These are phyloP conservation scores for Xiphophorus couchianus DNA, from an alignment of 2,113 vertebrate species.

Conservation along the genomic window DNA sequence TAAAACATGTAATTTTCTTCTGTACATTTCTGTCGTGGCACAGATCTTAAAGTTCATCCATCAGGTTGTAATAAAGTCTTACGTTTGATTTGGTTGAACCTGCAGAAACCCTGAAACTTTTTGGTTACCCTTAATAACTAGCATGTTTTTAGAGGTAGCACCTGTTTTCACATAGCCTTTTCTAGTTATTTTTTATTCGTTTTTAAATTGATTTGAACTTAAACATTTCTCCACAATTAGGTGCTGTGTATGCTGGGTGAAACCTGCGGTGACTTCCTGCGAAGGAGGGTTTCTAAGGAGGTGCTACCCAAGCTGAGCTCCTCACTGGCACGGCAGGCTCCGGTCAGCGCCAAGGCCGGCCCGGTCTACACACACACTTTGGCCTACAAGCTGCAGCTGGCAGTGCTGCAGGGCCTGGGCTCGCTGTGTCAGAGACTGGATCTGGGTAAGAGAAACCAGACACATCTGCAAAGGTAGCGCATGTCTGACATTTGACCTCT, in stretches of 20 bases:
- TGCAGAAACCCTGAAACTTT: no score
- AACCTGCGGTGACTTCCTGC: conserved; percentile 88
- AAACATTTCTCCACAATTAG: conserved; percentile 62
- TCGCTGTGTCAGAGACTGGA: conserved; percentile 86
- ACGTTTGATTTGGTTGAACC: neutral
- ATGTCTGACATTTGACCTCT: neutral
- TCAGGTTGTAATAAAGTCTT: no score
- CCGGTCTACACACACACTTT: conserved; percentile 87
- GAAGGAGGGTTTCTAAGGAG: conserved; percentile 89
- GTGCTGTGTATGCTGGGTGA: conserved; percentile 87
- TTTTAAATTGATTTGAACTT: neutral
- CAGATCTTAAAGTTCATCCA: no score
- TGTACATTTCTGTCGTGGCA: no score
- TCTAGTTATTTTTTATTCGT: neutral
- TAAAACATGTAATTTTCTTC: no score
- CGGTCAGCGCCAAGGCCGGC: conserved; percentile 85
- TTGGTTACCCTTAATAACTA: neutral
- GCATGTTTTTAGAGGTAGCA: neutral
- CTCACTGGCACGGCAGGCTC: conserved; percentile 85
- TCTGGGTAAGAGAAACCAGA: conserved; percentile 81
- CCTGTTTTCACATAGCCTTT: neutral
- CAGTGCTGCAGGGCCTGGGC: conserved; percentile 89
- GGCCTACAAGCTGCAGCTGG: conserved; percentile 92
- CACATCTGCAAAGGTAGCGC: neutral
- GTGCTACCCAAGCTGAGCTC: conserved; percentile 86